These are phyloP conservation scores for Serranus cabrilla DNA, from an alignment of 2,797 vertebrate species.

Conservation along the genomic window DNA sequence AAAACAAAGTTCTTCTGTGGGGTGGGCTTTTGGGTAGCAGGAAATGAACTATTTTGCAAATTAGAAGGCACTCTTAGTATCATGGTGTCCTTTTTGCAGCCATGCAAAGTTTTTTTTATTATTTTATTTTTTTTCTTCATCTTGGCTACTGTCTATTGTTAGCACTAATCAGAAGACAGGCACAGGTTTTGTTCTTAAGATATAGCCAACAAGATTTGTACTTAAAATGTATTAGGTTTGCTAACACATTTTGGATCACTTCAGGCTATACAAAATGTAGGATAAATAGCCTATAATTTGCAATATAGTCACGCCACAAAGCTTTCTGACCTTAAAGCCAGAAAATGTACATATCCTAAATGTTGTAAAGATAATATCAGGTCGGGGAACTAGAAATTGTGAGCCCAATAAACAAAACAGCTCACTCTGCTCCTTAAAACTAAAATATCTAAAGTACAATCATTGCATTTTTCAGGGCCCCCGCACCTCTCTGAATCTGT, in stretches of 20 bases:
- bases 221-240: no score
- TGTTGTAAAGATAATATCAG: background rate
- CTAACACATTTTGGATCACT: no score
- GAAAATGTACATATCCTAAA: background rate
- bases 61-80: background rate
- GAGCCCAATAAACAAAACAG: background rate
- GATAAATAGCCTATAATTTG: no score
- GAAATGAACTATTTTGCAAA: background rate
- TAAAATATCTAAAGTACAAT: slow-evolving; percentile 22
- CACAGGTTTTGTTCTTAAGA: no score
- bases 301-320: background rate
- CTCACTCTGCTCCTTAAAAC: background rate
- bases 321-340: background rate
- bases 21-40: no score
- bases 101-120: no score
- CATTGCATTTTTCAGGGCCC: background rate
- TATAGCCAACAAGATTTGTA: no score
- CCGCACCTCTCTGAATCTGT: background rate
- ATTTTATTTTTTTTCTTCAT: background rate
- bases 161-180: background rate
- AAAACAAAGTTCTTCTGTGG: background rate
- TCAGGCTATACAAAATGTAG: no score
- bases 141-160: background rate
- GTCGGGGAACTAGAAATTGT: background rate
- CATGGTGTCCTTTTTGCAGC: background rate